phyloP scores from a whole-genome alignment of 1,140 invertebrate species.

The Branchinecta lindahli region DNA sequence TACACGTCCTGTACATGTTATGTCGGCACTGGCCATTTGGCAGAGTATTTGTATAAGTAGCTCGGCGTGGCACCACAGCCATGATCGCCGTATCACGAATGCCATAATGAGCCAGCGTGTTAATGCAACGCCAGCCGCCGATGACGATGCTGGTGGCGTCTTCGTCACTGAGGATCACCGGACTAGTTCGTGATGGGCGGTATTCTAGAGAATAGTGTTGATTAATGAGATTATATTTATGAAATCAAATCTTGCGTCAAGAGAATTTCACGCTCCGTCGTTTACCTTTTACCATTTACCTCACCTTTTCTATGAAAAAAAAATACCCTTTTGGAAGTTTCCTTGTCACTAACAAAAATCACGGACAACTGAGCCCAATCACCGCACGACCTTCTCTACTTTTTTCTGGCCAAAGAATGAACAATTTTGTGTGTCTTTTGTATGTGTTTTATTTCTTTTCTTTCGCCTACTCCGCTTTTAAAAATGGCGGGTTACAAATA shows the following conservation, averaged over 20 bases:
- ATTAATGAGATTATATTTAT: background rate
- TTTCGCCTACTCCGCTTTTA: too few species aligned
- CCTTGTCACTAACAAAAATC: too few species aligned
- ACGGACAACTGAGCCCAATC: too few species aligned
- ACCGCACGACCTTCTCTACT: too few species aligned
- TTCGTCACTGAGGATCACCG: slow-evolving; percentile 79
- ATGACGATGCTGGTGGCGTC: slow-evolving; percentile 76
- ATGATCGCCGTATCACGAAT: slow-evolving; percentile 86
- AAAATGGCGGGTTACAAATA: too few species aligned
- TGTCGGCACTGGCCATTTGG: slow-evolving; percentile 40
- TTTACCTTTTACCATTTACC: too few species aligned
- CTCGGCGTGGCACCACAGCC: slow-evolving; percentile 74
- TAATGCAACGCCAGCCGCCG: slow-evolving; percentile 77
- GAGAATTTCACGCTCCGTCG: too few species aligned
- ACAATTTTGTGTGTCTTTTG: too few species aligned
- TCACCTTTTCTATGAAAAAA: too few species aligned
- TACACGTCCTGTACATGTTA: slow-evolving; percentile 22
- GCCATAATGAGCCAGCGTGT: slow-evolving; percentile 81
- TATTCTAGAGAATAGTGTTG: slow-evolving; percentile 46
- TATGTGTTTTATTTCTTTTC: too few species aligned
- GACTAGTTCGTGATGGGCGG: slow-evolving; percentile 77
- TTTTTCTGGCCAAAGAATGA: too few species aligned
- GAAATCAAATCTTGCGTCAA: background rate
- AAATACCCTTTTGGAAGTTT: too few species aligned
- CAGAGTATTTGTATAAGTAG: slow-evolving; percentile 46